A percentile compares a stretch with the other conserved stretches of the same genome.
Evolutionary conservation across 2,888 invertebrate species (phyloP).

Genomic region (Eilema caniola): DNA sequence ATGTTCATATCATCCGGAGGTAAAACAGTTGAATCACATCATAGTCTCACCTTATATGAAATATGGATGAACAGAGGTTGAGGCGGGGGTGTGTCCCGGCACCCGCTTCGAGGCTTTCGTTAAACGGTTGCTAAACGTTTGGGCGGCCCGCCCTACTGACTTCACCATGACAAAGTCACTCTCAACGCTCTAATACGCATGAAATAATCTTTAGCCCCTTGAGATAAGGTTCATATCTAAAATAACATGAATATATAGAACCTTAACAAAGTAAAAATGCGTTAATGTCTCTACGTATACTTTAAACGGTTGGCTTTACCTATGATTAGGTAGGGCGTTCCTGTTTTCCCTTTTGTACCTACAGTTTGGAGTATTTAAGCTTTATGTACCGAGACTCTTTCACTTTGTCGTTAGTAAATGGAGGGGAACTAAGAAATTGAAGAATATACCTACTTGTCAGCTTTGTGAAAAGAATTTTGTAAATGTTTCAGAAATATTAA

Average conservation of each 20-base stretch:
- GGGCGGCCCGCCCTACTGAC: conserved; percentile 85
- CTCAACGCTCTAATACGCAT: conserved; percentile 25
- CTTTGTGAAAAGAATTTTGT: background rate
- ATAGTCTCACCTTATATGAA: conserved; percentile 43
- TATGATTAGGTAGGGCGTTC: conserved; percentile 74
- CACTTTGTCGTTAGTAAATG: conserved; percentile 19
- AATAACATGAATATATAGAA: conserved; percentile 52
- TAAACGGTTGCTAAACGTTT: conserved; percentile 87
- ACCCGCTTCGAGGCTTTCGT: conserved; percentile 73
- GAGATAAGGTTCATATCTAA: conserved; percentile 48
- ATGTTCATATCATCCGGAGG: conserved; percentile 8
- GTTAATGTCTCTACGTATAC: conserved; percentile 74
- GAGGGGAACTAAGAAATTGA: background rate
- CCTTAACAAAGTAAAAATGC: conserved; percentile 64
- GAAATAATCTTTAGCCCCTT: conserved; percentile 57
- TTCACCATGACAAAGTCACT: conserved; percentile 66
- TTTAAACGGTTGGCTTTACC: conserved; percentile 75
- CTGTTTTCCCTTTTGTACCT: conserved; percentile 58
- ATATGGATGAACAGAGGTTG: conserved; percentile 45
- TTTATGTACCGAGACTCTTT: conserved; percentile 33
- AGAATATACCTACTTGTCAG: background rate
- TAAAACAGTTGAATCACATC: conserved; percentile 20
- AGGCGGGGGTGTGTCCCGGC: conserved; percentile 78
- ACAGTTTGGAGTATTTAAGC: conserved; percentile 25
- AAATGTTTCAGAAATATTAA: background rate